These are phyloP conservation scores for Melangyna quadrimaculata DNA, from an alignment of 2,888 invertebrate genomes.

Conservation along the genomic window DNA sequence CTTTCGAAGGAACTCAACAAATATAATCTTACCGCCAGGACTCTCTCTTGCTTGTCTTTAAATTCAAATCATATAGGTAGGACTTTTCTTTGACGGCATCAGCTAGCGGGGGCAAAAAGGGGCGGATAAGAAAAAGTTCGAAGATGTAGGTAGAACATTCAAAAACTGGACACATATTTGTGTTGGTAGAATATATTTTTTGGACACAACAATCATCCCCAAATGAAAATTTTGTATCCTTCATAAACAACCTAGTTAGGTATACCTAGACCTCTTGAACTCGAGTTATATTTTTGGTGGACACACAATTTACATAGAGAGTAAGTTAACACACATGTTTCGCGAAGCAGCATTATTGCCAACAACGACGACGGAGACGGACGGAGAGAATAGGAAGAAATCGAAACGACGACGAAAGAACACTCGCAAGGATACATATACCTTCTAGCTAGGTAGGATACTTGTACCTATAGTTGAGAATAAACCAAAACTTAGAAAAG, in stretches of 20 bases:
- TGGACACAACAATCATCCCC: slow-evolving; percentile 53
- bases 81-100: slow-evolving; percentile 4
- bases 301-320: slow-evolving; percentile 66
- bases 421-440: slow-evolving; percentile 14
- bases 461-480: neutral
- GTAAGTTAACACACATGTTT: slow-evolving; percentile 51
- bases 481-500: slow-evolving; percentile 19
- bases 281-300: slow-evolving; percentile 40
- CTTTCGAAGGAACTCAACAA: slow-evolving; percentile 21
- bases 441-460: too few species aligned
- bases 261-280: neutral
- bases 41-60: neutral
- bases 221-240: slow-evolving; percentile 11
- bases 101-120: slow-evolving; percentile 28
- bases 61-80: slow-evolving; percentile 34
- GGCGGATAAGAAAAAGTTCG: slow-evolving; percentile 40
- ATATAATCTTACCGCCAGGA: slow-evolving; percentile 22
- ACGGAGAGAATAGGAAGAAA: slow-evolving; percentile 53
- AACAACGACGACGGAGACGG: too few species aligned
- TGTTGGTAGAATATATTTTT: slow-evolving; percentile 60
- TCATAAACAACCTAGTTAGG: slow-evolving; percentile 1
- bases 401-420: slow-evolving; percentile 24
- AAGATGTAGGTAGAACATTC: neutral
- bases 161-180: slow-evolving; percentile 54
- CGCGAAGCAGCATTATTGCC: slow-evolving; percentile 47